A percentile compares a stretch with the other conserved stretches of the same genome.
phyloP scores from a whole-genome alignment of 2,797 vertebrate genomes.

The Hoplostethus mediterraneus region DNA sequence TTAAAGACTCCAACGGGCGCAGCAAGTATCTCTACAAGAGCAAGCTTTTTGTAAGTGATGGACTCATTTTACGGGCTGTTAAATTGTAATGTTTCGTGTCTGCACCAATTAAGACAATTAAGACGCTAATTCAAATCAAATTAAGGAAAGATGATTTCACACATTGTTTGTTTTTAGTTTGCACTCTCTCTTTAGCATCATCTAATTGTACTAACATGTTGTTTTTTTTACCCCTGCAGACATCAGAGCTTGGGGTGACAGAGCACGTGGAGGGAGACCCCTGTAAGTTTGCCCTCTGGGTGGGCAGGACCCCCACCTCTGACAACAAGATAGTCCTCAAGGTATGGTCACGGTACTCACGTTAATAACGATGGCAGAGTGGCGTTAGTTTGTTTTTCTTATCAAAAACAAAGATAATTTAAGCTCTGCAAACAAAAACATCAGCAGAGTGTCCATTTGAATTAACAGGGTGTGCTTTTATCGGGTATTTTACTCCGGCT shows the following conservation, averaged over 20 bases:
- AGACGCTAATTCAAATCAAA: too few relatives aligned
- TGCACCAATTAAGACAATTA: too few relatives aligned
- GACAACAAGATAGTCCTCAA: slow-evolving; percentile 99
- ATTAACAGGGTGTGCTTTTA: background rate
- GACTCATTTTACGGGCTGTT: background rate
- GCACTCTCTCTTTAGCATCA: slow-evolving; percentile 66
- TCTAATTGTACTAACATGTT: slow-evolving; percentile 15
- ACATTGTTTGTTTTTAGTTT: slow-evolving; percentile 43
- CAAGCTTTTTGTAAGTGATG: slow-evolving; percentile 92
- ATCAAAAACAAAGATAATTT: too few relatives aligned
- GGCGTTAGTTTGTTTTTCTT: background rate
- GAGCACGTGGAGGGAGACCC: slow-evolving; percentile 98
- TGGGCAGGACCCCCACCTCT: slow-evolving; percentile 96
- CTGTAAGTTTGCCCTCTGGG: slow-evolving; percentile 98
- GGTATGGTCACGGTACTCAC: slow-evolving; percentile 77
- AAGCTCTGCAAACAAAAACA: too few relatives aligned
- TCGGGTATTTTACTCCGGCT: background rate
- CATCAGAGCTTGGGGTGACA: slow-evolving; percentile 97
- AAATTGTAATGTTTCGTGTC: too few relatives aligned
- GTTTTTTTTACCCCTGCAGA: slow-evolving; percentile 77
- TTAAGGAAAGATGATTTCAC: too few relatives aligned
- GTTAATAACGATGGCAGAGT: background rate
- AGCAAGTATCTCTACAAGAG: slow-evolving; percentile 98
- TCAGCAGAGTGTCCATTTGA: too few relatives aligned
- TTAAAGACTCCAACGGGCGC: slow-evolving; percentile 97